Percentiles rank a stretch among this genome's conserved stretches.
These are phyloP conservation scores for Hipposideros armiger DNA, from an alignment of 2,113 vertebrate genomes.

Conservation along the genomic window DNA sequence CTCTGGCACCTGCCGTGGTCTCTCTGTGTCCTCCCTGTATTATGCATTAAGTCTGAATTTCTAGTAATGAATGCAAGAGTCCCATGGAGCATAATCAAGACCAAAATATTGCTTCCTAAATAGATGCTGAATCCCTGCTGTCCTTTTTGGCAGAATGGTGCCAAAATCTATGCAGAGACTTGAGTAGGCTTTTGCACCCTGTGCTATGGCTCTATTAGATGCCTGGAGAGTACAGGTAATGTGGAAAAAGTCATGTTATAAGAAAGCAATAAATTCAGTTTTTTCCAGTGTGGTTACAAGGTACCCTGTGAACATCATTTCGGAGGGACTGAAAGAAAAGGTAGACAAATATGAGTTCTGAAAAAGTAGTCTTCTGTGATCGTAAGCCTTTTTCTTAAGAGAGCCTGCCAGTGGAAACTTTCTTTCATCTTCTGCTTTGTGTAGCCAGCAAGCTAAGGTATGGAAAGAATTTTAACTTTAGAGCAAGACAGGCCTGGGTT, in stretches of 20 bases:
- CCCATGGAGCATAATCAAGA: conserved; percentile 67
- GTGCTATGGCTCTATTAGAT: neutral
- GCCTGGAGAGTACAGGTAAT: neutral
- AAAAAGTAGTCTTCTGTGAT: conserved; percentile 29
- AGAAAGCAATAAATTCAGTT: conserved; percentile 13
- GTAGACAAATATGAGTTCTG: neutral
- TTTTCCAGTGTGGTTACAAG: neutral
- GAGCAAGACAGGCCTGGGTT: neutral
- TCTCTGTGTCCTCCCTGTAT: neutral
- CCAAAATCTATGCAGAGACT: conserved; percentile 49
- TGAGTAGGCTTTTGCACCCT: conserved; percentile 34
- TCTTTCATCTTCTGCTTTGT: conserved; percentile 41
- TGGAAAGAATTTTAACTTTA: neutral
- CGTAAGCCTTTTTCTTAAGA: neutral
- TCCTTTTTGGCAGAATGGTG: conserved; percentile 39
- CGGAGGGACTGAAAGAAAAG: neutral
- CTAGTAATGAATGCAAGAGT: conserved; percentile 36
- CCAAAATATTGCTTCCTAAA: conserved; percentile 69
- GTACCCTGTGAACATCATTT: neutral
- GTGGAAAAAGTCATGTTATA: conserved; percentile 30
- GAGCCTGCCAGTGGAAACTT: neutral
- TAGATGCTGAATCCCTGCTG: conserved; percentile 41
- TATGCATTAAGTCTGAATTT: conserved; percentile 62
- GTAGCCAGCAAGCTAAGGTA: neutral
- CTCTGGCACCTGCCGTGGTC: neutral